Percentiles rank a stretch among this genome's conserved stretches.
Conservation (phyloP, 2,113 vertebrate species). For the Xenopus tropicalis region UCB_Xtro_10.0 CM004443.2:178430001-178430500, state of each 20-base stretch:
- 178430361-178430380: constrained; percentile 79
- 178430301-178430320: constrained; percentile 81
- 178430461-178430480: constrained; percentile 92
- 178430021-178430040: no score
- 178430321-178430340: constrained; percentile 82
- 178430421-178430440: constrained; percentile 86
- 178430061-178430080: no score
- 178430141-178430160: no score
- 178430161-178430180: no score
- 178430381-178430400: constrained; percentile 92
- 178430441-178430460: constrained; percentile 77
- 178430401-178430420: constrained; percentile 88
- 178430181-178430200: not conserved
- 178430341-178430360: constrained; percentile 90
- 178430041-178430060: no score
- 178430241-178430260: constrained; percentile 57
- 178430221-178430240: constrained; percentile 59
- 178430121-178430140: no score
- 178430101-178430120: no score
- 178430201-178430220: constrained; percentile 48
- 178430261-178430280: constrained; percentile 62
- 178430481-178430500: constrained; percentile 81
- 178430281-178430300: constrained; percentile 75
- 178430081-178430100: no score
- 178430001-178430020: no score